These are phyloP conservation scores for Andrena hattorfiana DNA, from an alignment of 2,888 invertebrate genomes.

Conservation along the genomic window DNA sequence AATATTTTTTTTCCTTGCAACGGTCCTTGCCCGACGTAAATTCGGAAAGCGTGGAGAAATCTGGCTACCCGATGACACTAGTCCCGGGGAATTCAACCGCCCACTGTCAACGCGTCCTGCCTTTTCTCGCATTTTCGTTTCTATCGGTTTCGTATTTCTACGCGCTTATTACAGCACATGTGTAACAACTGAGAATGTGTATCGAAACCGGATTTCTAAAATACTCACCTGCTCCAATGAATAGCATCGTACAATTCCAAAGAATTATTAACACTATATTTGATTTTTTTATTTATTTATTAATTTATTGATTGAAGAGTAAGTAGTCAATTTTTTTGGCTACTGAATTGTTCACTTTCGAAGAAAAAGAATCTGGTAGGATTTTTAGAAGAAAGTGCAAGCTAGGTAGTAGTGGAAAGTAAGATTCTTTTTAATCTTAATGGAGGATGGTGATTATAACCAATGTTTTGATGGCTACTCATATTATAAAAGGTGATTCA, in stretches of 20 bases:
- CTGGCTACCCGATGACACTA: conserved; percentile 35
- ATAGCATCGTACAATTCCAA: background rate
- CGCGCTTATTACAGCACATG: conserved; percentile 52
- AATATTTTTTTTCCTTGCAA: conserved; percentile 7
- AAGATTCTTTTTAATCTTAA: too few relatives aligned
- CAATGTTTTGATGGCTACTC: too few relatives aligned
- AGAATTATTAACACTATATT: too few relatives aligned
- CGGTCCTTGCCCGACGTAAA: conserved; percentile 6
- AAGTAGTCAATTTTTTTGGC: too few relatives aligned
- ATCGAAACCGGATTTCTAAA: conserved; percentile 3
- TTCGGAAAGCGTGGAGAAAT: conserved; percentile 42
- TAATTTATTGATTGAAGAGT: too few relatives aligned
- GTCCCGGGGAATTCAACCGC: conserved; percentile 45
- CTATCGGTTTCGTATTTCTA: conserved; percentile 61
- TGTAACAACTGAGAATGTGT: conserved; percentile 39
- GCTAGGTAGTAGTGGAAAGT: too few relatives aligned
- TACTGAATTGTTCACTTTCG: too few relatives aligned
- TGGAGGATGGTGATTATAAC: too few relatives aligned
- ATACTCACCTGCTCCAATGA: conserved; percentile 2
- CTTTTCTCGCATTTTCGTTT: conserved; percentile 62
- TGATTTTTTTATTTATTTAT: too few relatives aligned
- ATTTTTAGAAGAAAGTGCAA: too few relatives aligned
- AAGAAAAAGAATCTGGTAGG: too few relatives aligned
- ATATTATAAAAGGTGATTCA: too few relatives aligned
- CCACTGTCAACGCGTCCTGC: conserved; percentile 62